A percentile compares a stretch with the other conserved stretches of the same genome.
These are phyloP conservation scores for Scomber colias DNA, from an alignment of 2,113 vertebrate species.

Conservation along the genomic window DNA sequence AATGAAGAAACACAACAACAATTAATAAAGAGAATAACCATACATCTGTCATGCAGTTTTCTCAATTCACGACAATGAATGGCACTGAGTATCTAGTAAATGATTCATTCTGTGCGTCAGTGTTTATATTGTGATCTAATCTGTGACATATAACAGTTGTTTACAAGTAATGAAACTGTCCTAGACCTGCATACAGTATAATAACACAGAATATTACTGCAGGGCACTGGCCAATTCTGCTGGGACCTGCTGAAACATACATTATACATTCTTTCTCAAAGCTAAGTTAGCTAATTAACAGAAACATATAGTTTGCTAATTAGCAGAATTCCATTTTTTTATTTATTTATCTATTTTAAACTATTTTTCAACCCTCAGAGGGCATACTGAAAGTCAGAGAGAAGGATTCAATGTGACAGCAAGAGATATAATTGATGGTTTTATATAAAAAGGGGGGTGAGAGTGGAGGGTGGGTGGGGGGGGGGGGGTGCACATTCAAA, in stretches of 20 bases:
- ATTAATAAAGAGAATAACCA: neutral
- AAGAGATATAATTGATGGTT: constrained; percentile 34
- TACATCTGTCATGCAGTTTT: neutral
- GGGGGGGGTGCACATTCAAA: constrained; percentile 14
- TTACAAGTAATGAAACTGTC: constrained; percentile 21
- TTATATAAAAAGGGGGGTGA: neutral
- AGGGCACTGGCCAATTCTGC: constrained; percentile 39
- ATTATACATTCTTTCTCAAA: constrained; percentile 59
- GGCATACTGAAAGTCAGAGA: neutral
- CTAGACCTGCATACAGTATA: neutral
- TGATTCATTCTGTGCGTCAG: neutral
- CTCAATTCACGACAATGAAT: neutral
- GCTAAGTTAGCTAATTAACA: constrained; percentile 62
- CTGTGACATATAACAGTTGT: constrained; percentile 43
- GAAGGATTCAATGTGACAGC: constrained; percentile 13
- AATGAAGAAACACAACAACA: too few species aligned
- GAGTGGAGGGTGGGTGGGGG: too few species aligned
- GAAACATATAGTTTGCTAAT: constrained; percentile 50
- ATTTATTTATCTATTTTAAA: neutral
- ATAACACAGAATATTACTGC: neutral
- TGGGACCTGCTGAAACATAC: constrained; percentile 55
- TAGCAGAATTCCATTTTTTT: constrained; percentile 6
- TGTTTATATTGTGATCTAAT: constrained; percentile 1
- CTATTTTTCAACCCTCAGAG: constrained; percentile 18
- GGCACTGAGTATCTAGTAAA: neutral